Evolutionary conservation across 2,888 invertebrate species (phyloP).

Genomic region (Metellina segmentata): DNA sequence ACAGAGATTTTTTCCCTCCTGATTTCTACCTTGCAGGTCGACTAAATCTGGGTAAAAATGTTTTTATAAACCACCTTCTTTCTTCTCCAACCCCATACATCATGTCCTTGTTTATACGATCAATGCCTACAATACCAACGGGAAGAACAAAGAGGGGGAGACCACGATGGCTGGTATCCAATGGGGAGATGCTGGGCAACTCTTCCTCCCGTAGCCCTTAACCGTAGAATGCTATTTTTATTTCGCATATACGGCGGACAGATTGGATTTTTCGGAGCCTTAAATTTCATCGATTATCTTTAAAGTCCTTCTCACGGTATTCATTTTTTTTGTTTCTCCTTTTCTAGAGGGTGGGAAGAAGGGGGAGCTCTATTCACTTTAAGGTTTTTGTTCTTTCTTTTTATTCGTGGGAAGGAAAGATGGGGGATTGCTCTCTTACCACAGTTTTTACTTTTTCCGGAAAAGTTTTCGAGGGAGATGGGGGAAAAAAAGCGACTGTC

Average conservation of each 20-base stretch:
- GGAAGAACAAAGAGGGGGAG: neutral
- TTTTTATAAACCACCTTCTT: conserved; percentile 36
- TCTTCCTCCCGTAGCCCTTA: neutral
- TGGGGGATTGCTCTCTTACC: conserved; percentile 31
- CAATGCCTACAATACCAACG: conserved; percentile 10
- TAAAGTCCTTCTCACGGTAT: conserved; percentile 60
- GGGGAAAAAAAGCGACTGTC: neutral
- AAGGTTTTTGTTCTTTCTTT: neutral
- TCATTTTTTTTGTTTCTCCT: conserved; percentile 44
- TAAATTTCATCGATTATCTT: conserved; percentile 72
- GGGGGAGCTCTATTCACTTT: neutral
- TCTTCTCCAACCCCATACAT: conserved; percentile 36
- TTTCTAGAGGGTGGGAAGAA: neutral
- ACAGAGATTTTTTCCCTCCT: conserved; percentile 16
- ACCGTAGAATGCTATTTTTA: conserved; percentile 23
- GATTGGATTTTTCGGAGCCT: conserved; percentile 57
- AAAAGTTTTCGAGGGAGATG: conserved; percentile 20
- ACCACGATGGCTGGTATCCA: neutral
- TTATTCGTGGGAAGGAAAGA: conserved; percentile 31
- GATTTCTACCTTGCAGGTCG: conserved; percentile 20
- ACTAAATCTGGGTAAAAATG: conserved; percentile 13
- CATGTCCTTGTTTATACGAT: conserved; percentile 51
- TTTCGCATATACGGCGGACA: conserved; percentile 32
- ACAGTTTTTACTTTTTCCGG: conserved; percentile 32
- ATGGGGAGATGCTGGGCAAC: neutral